Evolutionary conservation across 1,140 invertebrate genomes (phyloP), one percentile per base, ranked within the genome.

Genomic region (Conus ventricosus): DNA sequence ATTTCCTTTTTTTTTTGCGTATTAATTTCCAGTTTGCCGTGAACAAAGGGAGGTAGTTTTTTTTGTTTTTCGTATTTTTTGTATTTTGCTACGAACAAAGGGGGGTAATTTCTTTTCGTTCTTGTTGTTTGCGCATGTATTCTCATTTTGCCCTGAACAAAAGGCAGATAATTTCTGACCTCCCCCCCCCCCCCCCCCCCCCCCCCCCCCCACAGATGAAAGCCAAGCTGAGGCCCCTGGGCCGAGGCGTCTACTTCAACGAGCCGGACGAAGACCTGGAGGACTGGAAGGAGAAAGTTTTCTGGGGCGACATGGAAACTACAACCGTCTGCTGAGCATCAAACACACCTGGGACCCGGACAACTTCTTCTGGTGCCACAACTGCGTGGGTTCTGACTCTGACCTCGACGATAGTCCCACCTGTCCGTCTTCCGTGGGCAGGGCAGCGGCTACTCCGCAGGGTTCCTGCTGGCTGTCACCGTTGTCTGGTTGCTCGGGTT

Each of bases 201-300:
- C n/a, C n/a, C n/a, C n/a, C n/a, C n/a, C n/a, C n/a, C n/a, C n/a
- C n/a, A n/a, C n/a, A 57, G 54, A 54, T 88, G 51, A 67, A 75
- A 20, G 27, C 53, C 25, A 6, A 57, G 25, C 84, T 91, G 27
- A 15, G 25, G 0, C 76, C 25, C 5, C 83, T 89, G 23, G 91
- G 90, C 10, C 39, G 60, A 25, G 91, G 91, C 0, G 83, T 90
- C 80, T 92, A 91, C 86, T 54, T 90, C 10, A 92, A 91, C 83
- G 91, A 92, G 76, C 88, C 90, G 6, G 82, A 87, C 8, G 85
- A 90, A 20, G 84, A 90, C 60, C 86, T 89, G 25, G 81, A 78
- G 13, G 71, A 89, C 67, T 92, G 91, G 91, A 87, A 89, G 85
- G 81, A 11, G 20, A 39, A 53, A 5, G n/a, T n/a, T n/a, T 90